Conservation (phyloP, 2,888 invertebrate species). For the Willowsia nigromaculata region DNA sequence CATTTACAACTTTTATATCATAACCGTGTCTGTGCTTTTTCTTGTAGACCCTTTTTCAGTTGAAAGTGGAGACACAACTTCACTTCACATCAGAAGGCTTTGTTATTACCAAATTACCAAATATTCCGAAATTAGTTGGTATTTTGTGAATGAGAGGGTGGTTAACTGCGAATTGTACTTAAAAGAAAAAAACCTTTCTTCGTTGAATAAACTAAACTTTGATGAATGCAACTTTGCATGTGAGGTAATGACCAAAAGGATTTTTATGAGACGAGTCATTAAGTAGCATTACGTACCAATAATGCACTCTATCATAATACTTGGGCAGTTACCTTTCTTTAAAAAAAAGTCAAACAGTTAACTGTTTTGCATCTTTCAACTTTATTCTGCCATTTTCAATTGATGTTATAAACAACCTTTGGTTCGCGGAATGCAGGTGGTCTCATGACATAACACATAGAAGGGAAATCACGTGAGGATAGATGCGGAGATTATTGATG, state of each 20-base stretch:
- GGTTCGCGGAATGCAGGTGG: neutral
- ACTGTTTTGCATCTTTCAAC: neutral
- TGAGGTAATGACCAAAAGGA: neutral
- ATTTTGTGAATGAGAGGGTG: conserved; percentile 3
- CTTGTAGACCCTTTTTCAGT: neutral
- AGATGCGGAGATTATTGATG: conserved; percentile 28
- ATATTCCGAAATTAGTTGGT: neutral
- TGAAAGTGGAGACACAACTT: neutral
- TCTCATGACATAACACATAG: too few relatives aligned
- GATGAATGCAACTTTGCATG: neutral
- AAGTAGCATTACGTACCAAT: neutral
- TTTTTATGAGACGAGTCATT: neutral
- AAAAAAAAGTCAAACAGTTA: neutral
- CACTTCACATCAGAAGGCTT: neutral
- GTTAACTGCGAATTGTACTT: neutral
- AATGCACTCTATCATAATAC: neutral
- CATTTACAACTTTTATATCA: neutral
- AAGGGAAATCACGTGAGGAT: neutral
- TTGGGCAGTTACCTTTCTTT: neutral
- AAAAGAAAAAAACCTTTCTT: neutral
- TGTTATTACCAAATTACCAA: neutral
- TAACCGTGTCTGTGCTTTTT: neutral
- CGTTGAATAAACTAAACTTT: too few relatives aligned
- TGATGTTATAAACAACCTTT: neutral
- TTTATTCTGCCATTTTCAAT: neutral